These are phyloP conservation scores for Chamaedrilus cognettii DNA, from an alignment of 2,888 invertebrate genomes.

Conservation along the genomic window DNA sequence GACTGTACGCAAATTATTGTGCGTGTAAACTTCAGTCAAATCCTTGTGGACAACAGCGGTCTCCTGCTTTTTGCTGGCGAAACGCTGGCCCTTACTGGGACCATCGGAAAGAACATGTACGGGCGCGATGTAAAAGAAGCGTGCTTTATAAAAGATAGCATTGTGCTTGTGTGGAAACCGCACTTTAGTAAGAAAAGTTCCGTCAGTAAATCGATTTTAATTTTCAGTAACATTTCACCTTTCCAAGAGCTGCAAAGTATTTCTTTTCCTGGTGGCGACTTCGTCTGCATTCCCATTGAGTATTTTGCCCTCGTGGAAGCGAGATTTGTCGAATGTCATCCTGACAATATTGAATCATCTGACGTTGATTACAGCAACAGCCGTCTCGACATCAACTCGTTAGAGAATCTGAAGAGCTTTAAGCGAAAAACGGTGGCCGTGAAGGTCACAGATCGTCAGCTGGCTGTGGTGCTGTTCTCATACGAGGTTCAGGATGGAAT, in stretches of 20 bases:
- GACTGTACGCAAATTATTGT: background rate
- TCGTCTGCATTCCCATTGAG: background rate
- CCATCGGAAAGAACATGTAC: conserved; percentile 3
- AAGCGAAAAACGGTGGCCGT: conserved; percentile 5
- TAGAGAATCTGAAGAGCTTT: background rate
- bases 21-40: conserved; percentile 1
- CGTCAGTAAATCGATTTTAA: background rate
- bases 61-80: background rate
- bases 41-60: conserved; percentile 6
- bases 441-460: conserved; percentile 13
- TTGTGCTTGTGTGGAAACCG: conserved; percentile 1
- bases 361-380: background rate
- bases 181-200: background rate
- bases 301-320: background rate
- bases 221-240: conserved; percentile 6
- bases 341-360: background rate
- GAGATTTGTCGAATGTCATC: background rate
- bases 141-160: background rate
- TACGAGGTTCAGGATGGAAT: conserved; percentile 3
- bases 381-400: background rate
- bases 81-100: background rate
- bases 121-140: conserved; percentile 8
- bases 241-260: background rate
- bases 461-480: conserved; percentile 9
- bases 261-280: background rate